A percentile compares a stretch with the other conserved stretches of the same genome.
Conservation (phyloP, 2,888 invertebrate species). For the Pheosia tremula region DNA sequence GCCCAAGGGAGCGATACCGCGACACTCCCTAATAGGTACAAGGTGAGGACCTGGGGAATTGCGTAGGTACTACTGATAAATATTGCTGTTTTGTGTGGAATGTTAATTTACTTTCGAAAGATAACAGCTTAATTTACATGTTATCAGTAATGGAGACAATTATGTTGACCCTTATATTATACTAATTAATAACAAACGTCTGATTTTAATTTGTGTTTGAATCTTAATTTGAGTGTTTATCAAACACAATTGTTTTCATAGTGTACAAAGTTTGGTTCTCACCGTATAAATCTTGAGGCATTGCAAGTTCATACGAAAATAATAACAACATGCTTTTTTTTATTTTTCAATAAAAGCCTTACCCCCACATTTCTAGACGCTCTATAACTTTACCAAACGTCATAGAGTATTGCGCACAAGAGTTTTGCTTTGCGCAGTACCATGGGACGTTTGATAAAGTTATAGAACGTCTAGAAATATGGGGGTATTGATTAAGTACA, state of each 20-base stretch:
- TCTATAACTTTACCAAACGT: too few species aligned
- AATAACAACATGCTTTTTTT: not conserved
- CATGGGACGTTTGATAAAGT: too few species aligned
- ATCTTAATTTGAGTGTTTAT: not conserved
- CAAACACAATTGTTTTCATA: not conserved
- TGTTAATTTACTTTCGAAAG: not conserved
- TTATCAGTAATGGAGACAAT: not conserved
- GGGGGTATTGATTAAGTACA: not conserved
- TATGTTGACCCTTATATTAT: not conserved
- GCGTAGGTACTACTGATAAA: not conserved
- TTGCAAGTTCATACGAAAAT: not conserved
- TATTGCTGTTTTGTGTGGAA: constrained; percentile 5
- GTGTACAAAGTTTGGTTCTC: not conserved
- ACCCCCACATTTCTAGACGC: too few species aligned
- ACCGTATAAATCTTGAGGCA: not conserved
- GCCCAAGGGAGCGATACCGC: constrained; percentile 6
- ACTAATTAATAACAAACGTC: not conserved
- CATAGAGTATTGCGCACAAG: too few species aligned
- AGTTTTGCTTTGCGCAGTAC: too few species aligned
- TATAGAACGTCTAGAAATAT: too few species aligned
- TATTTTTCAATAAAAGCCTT: too few species aligned
- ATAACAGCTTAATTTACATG: not conserved
- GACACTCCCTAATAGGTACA: constrained; percentile 9
- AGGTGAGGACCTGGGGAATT: constrained; percentile 5
- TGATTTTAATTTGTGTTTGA: not conserved